A percentile compares a stretch with the other conserved stretches of the same genome.
These are phyloP conservation scores for Drepana arcuata DNA, from an alignment of 1,140 invertebrate genomes.

Conservation along the genomic window DNA sequence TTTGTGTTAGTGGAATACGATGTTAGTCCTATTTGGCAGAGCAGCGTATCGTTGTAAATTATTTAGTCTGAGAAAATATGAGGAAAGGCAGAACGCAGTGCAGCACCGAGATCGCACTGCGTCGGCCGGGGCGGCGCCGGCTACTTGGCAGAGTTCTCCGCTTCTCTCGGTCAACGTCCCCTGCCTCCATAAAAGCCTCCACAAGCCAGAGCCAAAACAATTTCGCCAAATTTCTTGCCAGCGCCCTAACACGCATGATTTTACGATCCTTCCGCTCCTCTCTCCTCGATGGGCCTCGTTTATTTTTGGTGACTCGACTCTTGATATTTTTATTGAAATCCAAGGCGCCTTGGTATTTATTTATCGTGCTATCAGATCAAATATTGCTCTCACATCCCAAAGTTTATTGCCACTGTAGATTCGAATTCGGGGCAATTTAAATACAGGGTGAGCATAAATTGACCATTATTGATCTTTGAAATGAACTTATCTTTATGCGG, in stretches of 20 bases:
- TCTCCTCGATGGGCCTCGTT: conserved; percentile 27
- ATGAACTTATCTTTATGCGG: neutral
- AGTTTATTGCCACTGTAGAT: conserved; percentile 6
- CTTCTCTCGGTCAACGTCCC: conserved; percentile 60
- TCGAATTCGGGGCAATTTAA: neutral
- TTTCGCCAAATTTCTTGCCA: conserved; percentile 63
- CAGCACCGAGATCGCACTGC: conserved; percentile 51
- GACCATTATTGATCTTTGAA: neutral
- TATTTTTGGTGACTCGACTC: conserved; percentile 29
- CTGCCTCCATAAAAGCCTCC: conserved; percentile 55
- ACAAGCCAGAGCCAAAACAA: conserved; percentile 63
- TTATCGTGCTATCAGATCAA: conserved; percentile 28
- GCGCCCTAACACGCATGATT: conserved; percentile 52
- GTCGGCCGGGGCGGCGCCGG: conserved; percentile 56
- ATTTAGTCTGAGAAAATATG: conserved; percentile 36
- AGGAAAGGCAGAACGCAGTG: conserved; percentile 58
- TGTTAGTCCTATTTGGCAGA: conserved; percentile 53
- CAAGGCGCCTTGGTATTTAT: conserved; percentile 24
- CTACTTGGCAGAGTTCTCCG: conserved; percentile 56
- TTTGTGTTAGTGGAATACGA: too few species aligned
- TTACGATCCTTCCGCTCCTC: conserved; percentile 35
- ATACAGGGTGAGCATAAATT: neutral
- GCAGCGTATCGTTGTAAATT: conserved; percentile 42
- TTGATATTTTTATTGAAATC: conserved; percentile 35
- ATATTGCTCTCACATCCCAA: conserved; percentile 14